Conservation (phyloP, 2,888 invertebrate species). For the Caradrina clavipalpis region DNA sequence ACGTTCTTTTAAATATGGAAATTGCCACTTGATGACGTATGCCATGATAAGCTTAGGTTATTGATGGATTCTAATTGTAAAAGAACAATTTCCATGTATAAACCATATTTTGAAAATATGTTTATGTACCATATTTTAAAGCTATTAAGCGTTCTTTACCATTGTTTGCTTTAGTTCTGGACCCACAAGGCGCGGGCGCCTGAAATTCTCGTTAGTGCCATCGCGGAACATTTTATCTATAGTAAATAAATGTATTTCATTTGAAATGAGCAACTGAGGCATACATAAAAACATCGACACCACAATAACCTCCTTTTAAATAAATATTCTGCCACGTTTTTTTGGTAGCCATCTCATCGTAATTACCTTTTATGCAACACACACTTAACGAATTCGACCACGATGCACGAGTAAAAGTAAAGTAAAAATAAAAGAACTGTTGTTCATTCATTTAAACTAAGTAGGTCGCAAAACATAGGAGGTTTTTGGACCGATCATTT, state of each 20-base stretch:
- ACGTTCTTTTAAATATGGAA: too few species aligned
- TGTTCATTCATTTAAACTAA: conserved; percentile 17
- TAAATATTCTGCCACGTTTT: conserved; percentile 1
- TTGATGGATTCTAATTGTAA: background rate
- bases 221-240: conserved; percentile 9
- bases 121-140: too few species aligned
- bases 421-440: conserved; percentile 5
- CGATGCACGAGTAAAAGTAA: background rate
- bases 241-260: conserved; percentile 6
- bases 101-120: too few species aligned
- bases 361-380: conserved; percentile 34
- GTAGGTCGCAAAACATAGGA: conserved; percentile 6
- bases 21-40: background rate
- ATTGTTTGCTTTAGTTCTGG: background rate
- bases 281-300: background rate
- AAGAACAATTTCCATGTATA: background rate
- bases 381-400: conserved; percentile 2
- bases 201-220: conserved; percentile 3
- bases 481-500: conserved; percentile 14
- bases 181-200: background rate
- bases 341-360: conserved; percentile 18
- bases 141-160: background rate
- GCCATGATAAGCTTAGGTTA: background rate
- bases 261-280: conserved; percentile 3
- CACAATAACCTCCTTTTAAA: background rate